Evolutionary conservation across 2,888 invertebrate genomes (phyloP), one percentile per base, ranked within the genome.

Genomic region (Drosophila leonis): DNA sequence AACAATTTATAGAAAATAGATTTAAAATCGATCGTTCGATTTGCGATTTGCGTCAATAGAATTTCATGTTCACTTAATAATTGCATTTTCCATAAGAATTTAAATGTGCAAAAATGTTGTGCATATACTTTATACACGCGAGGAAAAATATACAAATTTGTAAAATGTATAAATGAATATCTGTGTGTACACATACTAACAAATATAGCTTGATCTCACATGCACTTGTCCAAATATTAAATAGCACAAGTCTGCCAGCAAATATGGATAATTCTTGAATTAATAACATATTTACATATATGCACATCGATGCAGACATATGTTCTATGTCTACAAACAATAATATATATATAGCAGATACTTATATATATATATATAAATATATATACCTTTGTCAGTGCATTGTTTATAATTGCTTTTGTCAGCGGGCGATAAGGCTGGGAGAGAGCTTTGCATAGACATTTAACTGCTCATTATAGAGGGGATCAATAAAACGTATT

Each of bases 161-260:
- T 35, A n/a, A 29, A 46, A 48, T 24, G 15, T 41, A 15, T 31
- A 29, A 9, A 18, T 3, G 13, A 46, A 48, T 31, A 44, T 20
- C 56, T 52, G 60, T 29, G 8, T 6, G n/a, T 27, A 24, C 15
- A 44, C 10, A 51, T 33, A 48, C 35, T 20, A n/a, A 61, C 27
- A 56, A 54, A 29, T 35, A 31, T n/a, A 59, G 41, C 35, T 62
- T 39, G 46, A 65, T 61, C 64, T 60, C 48, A 68, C 71, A 73
- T 87, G 84, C 87, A 87, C 79, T 89, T 90, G 90, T 82, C 88
- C 80, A 87, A 87, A 87, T 80, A 87, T 69, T 69, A 78, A 79
- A 72, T 72, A 72, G 48, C 68, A 65, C 66, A 63, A 70, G 67
- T 67, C 65, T 73, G 70, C 82, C 81, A 62, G 63, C 65, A 76